A percentile compares a stretch with the other conserved stretches of the same genome.
phyloP scores from a whole-genome alignment of 1,140 invertebrate genomes.

The Zaprionus tsacasi region DNA sequence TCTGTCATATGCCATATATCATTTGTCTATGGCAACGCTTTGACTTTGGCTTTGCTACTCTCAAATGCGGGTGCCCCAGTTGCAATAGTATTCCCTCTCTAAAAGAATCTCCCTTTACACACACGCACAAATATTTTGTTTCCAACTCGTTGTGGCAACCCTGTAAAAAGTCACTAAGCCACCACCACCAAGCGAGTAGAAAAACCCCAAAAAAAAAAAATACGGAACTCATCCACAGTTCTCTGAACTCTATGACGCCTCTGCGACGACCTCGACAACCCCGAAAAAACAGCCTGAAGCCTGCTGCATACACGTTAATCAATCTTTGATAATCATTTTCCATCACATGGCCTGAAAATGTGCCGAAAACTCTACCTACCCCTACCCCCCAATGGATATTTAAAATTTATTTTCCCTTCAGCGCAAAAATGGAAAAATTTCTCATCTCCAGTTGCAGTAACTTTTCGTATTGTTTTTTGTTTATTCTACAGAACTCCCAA shows the following conservation, averaged over 20 bases:
- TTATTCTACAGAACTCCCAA: conserved; percentile 2
- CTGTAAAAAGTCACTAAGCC: conserved; percentile 46
- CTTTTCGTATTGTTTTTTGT: conserved; percentile 21
- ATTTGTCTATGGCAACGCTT: conserved; percentile 38
- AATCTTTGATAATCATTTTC: conserved; percentile 77
- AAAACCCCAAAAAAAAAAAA: conserved; percentile 47
- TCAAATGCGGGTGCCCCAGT: conserved; percentile 40
- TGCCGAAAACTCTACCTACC: not conserved
- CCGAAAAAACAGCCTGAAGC: not conserved
- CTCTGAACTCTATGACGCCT: conserved; percentile 25
- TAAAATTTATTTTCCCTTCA: conserved; percentile 29
- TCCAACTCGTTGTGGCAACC: conserved; percentile 33
- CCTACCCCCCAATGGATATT: not conserved
- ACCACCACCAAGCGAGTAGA: conserved; percentile 28
- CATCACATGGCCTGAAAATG: conserved; percentile 25
- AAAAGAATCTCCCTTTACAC: conserved; percentile 47
- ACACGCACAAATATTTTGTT: conserved; percentile 35
- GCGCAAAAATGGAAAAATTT: conserved; percentile 3
- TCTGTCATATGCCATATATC: conserved; percentile 42
- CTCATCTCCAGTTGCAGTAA: conserved; percentile 8
- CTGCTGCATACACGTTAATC: conserved; percentile 47
- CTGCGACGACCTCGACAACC: conserved; percentile 21
- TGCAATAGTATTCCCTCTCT: conserved; percentile 40
- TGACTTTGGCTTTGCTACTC: conserved; percentile 2
- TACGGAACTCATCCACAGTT: conserved; percentile 33